These are phyloP conservation scores for Parambassis ranga DNA, from an alignment of 2,797 vertebrate genomes.

Conservation along the genomic window DNA sequence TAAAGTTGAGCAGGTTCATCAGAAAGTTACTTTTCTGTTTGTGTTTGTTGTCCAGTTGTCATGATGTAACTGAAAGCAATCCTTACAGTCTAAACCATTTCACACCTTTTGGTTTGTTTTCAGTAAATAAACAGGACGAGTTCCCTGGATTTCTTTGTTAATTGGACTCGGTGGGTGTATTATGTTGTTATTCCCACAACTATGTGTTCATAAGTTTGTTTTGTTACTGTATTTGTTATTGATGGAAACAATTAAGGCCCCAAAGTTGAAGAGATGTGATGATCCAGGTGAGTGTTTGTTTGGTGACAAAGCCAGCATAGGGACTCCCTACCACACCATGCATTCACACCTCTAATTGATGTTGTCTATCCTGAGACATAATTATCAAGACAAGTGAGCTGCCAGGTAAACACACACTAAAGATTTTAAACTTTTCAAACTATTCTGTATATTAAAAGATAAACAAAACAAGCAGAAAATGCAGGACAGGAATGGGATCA, in stretches of 20 bases:
- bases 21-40: no score
- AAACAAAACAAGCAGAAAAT: no score
- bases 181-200: not conserved
- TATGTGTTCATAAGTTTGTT: constrained; percentile 3
- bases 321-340: not conserved
- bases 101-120: not conserved
- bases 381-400: not conserved
- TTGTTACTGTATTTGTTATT: constrained; percentile 7
- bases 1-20: no score
- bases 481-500: no score
- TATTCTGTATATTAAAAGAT: not conserved
- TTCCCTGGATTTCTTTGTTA: not conserved
- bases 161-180: constrained; percentile 11
- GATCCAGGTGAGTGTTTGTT: not conserved
- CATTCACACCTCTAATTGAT: constrained; percentile 58
- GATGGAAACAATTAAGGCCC: not conserved
- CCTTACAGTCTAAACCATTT: no score
- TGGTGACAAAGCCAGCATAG: not conserved
- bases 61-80: not conserved
- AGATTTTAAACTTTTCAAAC: not conserved
- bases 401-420: not conserved
- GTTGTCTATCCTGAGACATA: not conserved
- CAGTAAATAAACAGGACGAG: not conserved
- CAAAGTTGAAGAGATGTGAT: constrained; percentile 29
- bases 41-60: no score